Percentiles rank a stretch among this genome's conserved stretches.
These are phyloP conservation scores for Galerucella pusilla DNA, from an alignment of 2,888 invertebrate genomes.

Conservation along the genomic window DNA sequence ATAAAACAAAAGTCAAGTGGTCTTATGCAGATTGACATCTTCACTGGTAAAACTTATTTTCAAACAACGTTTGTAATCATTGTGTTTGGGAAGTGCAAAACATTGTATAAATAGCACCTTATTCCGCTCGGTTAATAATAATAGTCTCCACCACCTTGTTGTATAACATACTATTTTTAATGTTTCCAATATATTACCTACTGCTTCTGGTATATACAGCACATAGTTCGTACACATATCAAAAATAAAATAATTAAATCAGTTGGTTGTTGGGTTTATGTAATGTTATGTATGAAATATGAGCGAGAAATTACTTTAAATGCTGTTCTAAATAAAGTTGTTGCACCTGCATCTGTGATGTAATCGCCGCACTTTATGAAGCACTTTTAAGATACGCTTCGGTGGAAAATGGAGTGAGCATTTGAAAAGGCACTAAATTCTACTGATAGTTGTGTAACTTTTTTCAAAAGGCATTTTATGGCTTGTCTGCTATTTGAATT, in stretches of 20 bases:
- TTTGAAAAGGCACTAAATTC: background rate
- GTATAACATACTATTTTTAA: too few species aligned
- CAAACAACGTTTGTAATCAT: too few species aligned
- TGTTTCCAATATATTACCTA: too few species aligned
- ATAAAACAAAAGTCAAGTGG: too few species aligned
- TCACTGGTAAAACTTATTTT: too few species aligned
- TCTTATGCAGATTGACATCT: too few species aligned
- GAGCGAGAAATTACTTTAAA: background rate
- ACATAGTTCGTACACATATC: background rate
- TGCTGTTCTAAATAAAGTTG: conserved; percentile 21
- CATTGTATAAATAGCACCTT: too few species aligned
- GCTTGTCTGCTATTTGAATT: background rate
- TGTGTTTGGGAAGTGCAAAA: too few species aligned
- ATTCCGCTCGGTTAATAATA: too few species aligned
- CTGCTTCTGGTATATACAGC: too few species aligned
- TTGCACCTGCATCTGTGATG: conserved; percentile 30
- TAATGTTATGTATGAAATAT: background rate
- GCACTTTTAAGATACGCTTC: background rate
- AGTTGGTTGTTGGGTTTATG: background rate
- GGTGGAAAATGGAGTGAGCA: background rate
- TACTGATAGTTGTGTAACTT: background rate
- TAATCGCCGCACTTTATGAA: conserved; percentile 22
- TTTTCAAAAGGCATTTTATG: background rate
- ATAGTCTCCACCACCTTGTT: too few species aligned
- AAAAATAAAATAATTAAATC: background rate